Evolutionary conservation across 2,888 invertebrate genomes (phyloP), one percentile per base, ranked within the genome.

Genomic region (Parapristionchus giblindavisi): DNA sequence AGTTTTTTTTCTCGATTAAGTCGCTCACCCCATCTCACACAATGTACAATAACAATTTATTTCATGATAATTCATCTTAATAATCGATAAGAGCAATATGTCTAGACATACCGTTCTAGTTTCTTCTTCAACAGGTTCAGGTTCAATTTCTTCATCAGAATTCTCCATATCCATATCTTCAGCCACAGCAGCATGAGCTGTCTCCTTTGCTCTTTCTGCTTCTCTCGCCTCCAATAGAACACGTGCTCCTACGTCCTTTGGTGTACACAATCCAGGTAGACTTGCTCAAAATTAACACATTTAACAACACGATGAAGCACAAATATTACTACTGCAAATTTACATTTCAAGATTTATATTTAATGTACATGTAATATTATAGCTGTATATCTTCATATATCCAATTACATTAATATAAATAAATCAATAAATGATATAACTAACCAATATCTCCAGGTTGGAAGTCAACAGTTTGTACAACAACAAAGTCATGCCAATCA

Each of bases 401-500:
- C 8, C 43, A 43, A 32, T 58, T 58, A 5, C 17, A 29, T 5
- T 58, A 29, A 1, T 2, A 14, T 27, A 34, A 58, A 24, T 58
- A 29, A 2, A 0, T 14, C 21, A 1, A 58, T 52, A 27, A 4
- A 56, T 56, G 43, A 43, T 43, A n/a, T n/a, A n/a, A n/a, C 63
- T 43, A 3, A 0, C 96, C 95, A 17, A 93, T 93, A 90, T 99
- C 99, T 85, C 94, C 94, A 0, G 95, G 94, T 83, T 96, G 96
- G 89, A 98, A 99, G 89, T 99, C 99, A 0, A 99, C 98, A 0
- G 98, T 98, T 90, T 99, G 99, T 0, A 99, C 99, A 0, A 99
- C 98, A 0, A 99, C 98, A 89, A 99, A 99, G 89, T 99, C 98
- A 89, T 99, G 99, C 99, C 99, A 99, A 89, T 99, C 99, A 79